Conservation (phyloP, 1,140 invertebrate species). For the Hycleus cichorii region DNA sequence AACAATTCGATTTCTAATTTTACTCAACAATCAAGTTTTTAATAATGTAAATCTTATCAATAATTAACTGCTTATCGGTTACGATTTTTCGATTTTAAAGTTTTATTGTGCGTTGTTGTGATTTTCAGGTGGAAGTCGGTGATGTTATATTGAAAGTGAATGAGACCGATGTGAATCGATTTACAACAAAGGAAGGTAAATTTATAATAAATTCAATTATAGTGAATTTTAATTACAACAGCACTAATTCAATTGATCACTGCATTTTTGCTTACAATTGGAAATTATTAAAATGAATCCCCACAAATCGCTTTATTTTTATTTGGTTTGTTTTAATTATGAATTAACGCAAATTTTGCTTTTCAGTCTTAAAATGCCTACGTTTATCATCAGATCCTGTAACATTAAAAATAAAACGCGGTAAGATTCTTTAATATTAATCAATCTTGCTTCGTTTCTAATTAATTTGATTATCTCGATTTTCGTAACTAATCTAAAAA, state of each 20-base stretch:
- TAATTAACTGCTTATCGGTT: no score
- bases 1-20: no score
- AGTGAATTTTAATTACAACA: background rate
- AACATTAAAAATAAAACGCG: slow-evolving; percentile 78
- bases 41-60: no score
- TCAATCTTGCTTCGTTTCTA: background rate
- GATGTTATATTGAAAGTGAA: slow-evolving; percentile 91
- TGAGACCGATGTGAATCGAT: slow-evolving; percentile 81
- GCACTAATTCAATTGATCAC: background rate
- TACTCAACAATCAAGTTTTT: no score
- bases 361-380: slow-evolving; percentile 86
- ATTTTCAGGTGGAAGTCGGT: slow-evolving; percentile 79
- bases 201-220: background rate
- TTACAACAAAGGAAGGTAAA: slow-evolving; percentile 84
- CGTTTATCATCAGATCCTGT: slow-evolving; percentile 80
- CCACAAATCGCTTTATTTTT: background rate
- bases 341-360: slow-evolving; percentile 37
- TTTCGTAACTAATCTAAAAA: background rate
- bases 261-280: background rate
- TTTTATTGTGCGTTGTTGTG: background rate
- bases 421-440: slow-evolving; percentile 47
- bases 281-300: background rate
- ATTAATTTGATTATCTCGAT: background rate
- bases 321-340: background rate
- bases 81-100: no score